A percentile compares a stretch with the other conserved stretches of the same genome.
Evolutionary conservation across 1,140 invertebrate genomes (phyloP).

Genomic region (Conus betulinus): DNA sequence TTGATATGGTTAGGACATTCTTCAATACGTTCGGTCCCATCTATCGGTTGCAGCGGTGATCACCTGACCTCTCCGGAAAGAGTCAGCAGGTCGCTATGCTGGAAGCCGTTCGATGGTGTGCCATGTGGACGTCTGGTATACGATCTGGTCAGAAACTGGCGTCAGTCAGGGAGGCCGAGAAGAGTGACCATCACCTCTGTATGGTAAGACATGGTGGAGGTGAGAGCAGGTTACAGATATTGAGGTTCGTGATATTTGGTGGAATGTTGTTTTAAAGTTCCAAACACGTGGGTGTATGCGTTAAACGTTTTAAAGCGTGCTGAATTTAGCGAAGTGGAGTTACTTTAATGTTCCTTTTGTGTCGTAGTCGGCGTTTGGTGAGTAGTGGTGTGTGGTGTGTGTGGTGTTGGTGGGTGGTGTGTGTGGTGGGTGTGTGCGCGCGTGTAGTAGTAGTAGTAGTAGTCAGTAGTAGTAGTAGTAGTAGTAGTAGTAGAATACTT

Average conservation of each 20-base stretch:
- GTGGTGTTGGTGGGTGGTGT: background rate
- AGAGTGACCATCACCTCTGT: background rate
- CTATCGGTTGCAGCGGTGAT: constrained; percentile 25
- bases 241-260: no score
- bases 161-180: background rate
- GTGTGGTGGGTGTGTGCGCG: background rate
- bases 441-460: no score
- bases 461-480: no score
- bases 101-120: background rate
- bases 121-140: no score
- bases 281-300: no score
- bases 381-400: background rate
- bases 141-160: no score
- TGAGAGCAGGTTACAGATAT: background rate
- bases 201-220: background rate
- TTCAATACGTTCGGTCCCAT: background rate
- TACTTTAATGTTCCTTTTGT: no score
- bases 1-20: background rate
- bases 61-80: constrained; percentile 38
- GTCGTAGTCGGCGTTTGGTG: no score
- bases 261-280: no score
- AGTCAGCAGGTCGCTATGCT: constrained; percentile 34
- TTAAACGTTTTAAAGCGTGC: no score
- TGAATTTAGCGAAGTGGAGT: no score
- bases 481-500: no score